A percentile compares a stretch with the other conserved stretches of the same genome.
Evolutionary conservation across 2,113 vertebrate genomes (phyloP).

Genomic region (Maccullochella peelii): DNA sequence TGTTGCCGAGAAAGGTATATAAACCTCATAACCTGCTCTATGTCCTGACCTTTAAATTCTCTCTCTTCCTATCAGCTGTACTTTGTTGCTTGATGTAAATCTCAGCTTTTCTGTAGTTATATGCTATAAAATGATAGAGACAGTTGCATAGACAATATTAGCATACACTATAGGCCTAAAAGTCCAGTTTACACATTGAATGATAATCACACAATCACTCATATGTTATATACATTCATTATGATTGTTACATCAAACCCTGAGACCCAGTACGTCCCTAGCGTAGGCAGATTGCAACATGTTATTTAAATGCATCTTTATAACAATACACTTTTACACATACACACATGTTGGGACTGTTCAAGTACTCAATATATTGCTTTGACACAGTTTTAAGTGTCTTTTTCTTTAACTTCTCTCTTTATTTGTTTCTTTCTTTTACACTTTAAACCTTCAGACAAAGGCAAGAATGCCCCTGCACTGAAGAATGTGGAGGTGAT

Average conservation of each 20-base stretch:
- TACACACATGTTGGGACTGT: not conserved
- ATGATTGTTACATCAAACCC: too few relatives aligned
- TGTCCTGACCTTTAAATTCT: not conserved
- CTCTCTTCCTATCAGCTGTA: not conserved
- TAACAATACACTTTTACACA: not conserved
- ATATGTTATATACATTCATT: too few relatives aligned
- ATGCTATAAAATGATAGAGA: too few relatives aligned
- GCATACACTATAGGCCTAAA: too few relatives aligned
- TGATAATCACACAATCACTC: too few relatives aligned
- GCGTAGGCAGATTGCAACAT: too few relatives aligned
- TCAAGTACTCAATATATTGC: too few relatives aligned
- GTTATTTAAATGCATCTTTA: not conserved
- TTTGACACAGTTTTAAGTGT: not conserved
- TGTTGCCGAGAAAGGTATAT: constrained; percentile 80
- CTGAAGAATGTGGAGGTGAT: constrained; percentile 88
- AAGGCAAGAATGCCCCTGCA: constrained; percentile 65
- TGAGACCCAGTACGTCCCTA: too few relatives aligned
- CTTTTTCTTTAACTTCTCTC: not conserved
- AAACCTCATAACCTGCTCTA: not conserved
- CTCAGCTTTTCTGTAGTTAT: too few relatives aligned
- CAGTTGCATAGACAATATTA: too few relatives aligned
- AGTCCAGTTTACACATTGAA: not conserved
- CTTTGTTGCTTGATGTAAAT: too few relatives aligned
- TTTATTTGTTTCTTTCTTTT: not conserved
- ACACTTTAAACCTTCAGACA: constrained; percentile 43